Conservation (phyloP, 2,888 invertebrate genomes). For the Gerris lacustris region DNA sequence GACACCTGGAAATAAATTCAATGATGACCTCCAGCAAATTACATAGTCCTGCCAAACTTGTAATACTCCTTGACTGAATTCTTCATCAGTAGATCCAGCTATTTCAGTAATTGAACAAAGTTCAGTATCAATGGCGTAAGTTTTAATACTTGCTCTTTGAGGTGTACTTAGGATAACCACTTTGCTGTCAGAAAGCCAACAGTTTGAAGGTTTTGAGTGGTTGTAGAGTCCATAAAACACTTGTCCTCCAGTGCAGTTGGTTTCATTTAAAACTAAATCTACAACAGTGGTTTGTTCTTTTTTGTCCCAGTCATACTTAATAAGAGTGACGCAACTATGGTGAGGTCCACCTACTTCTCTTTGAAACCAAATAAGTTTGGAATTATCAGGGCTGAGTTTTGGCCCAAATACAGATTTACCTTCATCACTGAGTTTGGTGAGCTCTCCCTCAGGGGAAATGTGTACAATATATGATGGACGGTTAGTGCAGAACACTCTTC, state of each 20-base stretch:
- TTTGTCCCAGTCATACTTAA: slow-evolving; percentile 39
- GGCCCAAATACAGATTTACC: not conserved
- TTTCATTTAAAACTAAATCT: slow-evolving; percentile 44
- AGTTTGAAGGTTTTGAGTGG: slow-evolving; percentile 40
- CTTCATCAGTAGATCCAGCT: slow-evolving; percentile 29
- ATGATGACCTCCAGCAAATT: slow-evolving; percentile 35
- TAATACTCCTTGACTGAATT: slow-evolving; percentile 35
- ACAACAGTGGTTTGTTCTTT: slow-evolving; percentile 37
- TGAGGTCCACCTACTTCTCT: slow-evolving; percentile 57
- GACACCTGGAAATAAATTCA: slow-evolving; percentile 33
- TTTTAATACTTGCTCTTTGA: slow-evolving; percentile 47
- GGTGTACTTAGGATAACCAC: slow-evolving; percentile 52
- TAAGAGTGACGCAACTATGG: slow-evolving; percentile 51
- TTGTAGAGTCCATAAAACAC: slow-evolving; percentile 57
- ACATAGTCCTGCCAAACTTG: slow-evolving; percentile 37
- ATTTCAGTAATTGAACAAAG: slow-evolving; percentile 5
- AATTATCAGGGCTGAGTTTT: slow-evolving; percentile 48
- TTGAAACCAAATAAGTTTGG: slow-evolving; percentile 58
- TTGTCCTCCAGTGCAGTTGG: slow-evolving; percentile 39
- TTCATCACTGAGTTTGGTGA: not conserved
- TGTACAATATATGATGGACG: slow-evolving; percentile 51
- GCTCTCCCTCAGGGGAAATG: slow-evolving; percentile 32
- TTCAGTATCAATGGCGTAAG: slow-evolving; percentile 47
- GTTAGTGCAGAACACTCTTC: slow-evolving; percentile 66
- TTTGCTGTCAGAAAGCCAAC: slow-evolving; percentile 52